Base-by-base conservation (phyloP, 64 coral and sea anemone species). In the Pocillopora damicornis region DNA sequence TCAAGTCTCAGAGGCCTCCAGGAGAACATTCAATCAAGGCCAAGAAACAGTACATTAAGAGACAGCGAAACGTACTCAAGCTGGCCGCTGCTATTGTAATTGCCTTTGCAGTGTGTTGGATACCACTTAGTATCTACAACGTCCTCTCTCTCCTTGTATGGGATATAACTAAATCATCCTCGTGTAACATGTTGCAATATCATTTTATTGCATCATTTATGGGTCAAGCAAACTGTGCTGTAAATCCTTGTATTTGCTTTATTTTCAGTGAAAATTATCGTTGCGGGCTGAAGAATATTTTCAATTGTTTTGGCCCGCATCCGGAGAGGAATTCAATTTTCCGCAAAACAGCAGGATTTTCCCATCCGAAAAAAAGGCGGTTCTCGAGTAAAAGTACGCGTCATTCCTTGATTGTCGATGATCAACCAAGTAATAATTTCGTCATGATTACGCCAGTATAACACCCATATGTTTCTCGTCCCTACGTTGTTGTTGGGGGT, bases 191-290 rank as follows among this genome's bases (percentile, higher is more conserved):
- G 11, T 4, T 23, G 67, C 22, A 71, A 4, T 71, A 71, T n/a
- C 8, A 26, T 71, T 30, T 71, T 71, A 71, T 71, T 23, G 67
- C 67, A 1, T 71, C n/a, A 71, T 23, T 71, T 71, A 71, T 71
- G n/a, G 67, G 20, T 10, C 67, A 7, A 0, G 67, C 67, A 71
- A 71, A 71, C 25, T 71, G 67, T 23, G 67, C 67, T 10, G 22
- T 71, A 71, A 71, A 71, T 23, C 67, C 67, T 71, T 71, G 67
- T 23, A 71, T 71, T 23, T 71, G 67, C 12, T 71, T 71, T 23
- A 23, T n/a, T 71, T 71, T 71, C 67, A 71, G 67, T 71, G 67
- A 11, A 23, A 71, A 71, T 71, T 71, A 71, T 71, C 67, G 67
- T 11, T 4, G 9, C n/a, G 67, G 67, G 18, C 11, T 71, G n/a